These are phyloP conservation scores for Xylophagus ater DNA, from an alignment of 2,888 invertebrate genomes.

Conservation along the genomic window DNA sequence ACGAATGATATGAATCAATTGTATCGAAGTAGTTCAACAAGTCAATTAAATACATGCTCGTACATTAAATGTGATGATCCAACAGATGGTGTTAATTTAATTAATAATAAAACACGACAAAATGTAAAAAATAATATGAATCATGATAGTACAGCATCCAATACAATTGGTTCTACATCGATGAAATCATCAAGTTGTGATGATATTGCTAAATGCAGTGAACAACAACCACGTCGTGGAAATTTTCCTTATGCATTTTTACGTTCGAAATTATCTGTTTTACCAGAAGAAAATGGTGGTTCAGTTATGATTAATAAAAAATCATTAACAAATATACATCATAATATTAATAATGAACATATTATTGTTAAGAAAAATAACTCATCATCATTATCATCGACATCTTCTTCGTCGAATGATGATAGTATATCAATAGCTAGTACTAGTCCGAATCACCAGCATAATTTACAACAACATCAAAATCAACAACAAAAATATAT, in stretches of 20 bases:
- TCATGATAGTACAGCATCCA: conserved; percentile 31
- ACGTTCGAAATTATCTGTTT: conserved; percentile 61
- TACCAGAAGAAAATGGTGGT: conserved; percentile 58
- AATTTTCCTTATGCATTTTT: conserved; percentile 69
- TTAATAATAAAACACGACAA: conserved; percentile 39
- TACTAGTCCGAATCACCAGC: conserved; percentile 26
- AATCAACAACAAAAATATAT: conserved; percentile 24
- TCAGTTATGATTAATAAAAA: conserved; percentile 43
- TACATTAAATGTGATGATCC: conserved; percentile 72
- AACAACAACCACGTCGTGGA: conserved; percentile 45
- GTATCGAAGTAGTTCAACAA: conserved; percentile 68
- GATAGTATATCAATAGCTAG: conserved; percentile 26
- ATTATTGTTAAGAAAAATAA: conserved; percentile 11
- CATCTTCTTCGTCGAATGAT: conserved; percentile 11
- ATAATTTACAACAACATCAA: too few relatives aligned
- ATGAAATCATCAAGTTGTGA: conserved; percentile 61
- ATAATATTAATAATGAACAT: conserved; percentile 14
- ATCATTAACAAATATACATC: conserved; percentile 22
- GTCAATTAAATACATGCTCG: conserved; percentile 53
- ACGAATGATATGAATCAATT: conserved; percentile 32
- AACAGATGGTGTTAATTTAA: conserved; percentile 61
- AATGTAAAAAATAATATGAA: conserved; percentile 33
- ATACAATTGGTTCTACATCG: conserved; percentile 30
- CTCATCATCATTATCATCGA: conserved; percentile 16
- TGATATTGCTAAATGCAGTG: conserved; percentile 53